A percentile compares a stretch with the other conserved stretches of the same genome.
Evolutionary conservation across 2,113 vertebrate species (phyloP).

Genomic region (Alectura lathami): DNA sequence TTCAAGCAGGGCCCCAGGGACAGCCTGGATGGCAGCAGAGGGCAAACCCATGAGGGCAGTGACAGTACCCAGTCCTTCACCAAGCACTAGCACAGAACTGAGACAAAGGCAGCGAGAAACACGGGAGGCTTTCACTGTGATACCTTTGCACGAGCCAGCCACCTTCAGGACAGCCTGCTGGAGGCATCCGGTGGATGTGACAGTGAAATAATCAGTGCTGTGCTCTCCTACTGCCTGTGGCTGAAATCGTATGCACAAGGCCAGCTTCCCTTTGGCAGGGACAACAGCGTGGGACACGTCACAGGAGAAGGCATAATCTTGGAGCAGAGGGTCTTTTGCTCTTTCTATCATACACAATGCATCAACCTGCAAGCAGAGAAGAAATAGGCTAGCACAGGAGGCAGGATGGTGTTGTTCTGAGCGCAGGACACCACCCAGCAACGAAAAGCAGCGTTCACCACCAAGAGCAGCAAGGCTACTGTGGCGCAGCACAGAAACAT

Average conservation of each 20-base stretch:
- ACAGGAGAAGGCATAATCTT: conserved; percentile 81
- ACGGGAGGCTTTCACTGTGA: neutral
- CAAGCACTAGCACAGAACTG: neutral
- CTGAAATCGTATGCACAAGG: conserved; percentile 76
- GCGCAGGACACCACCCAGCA: neutral
- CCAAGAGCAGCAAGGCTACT: neutral
- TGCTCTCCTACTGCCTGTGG: conserved; percentile 79
- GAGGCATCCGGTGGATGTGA: conserved; percentile 75
- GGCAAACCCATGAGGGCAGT: neutral
- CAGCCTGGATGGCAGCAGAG: neutral
- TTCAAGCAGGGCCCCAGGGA: neutral
- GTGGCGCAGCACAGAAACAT: neutral
- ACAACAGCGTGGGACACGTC: conserved; percentile 65
- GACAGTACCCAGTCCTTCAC: neutral
- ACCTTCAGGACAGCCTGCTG: conserved; percentile 83
- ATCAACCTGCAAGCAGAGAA: conserved; percentile 79
- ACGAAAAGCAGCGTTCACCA: neutral
- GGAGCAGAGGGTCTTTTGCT: conserved; percentile 22
- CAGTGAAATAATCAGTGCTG: conserved; percentile 83
- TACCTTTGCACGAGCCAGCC: conserved; percentile 86
- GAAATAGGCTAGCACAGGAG: neutral
- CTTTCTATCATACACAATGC: conserved; percentile 79
- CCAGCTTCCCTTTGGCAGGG: conserved; percentile 72
- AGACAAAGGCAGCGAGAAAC: neutral
- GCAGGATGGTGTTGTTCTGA: neutral